These are phyloP conservation scores for Elachura formosa DNA, from an alignment of 2,113 vertebrate genomes.

Conservation along the genomic window DNA sequence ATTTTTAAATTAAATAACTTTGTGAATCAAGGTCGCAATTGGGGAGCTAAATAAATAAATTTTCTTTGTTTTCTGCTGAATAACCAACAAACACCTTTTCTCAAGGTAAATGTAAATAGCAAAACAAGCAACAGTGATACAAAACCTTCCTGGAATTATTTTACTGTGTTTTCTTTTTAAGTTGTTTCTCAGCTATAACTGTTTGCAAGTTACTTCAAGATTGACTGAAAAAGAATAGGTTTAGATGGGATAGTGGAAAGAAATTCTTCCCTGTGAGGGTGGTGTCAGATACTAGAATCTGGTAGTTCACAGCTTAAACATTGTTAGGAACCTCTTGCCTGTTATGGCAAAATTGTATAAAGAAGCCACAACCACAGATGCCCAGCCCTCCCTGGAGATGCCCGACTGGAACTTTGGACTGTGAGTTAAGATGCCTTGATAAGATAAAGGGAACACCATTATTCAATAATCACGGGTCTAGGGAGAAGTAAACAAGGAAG, in stretches of 20 bases:
- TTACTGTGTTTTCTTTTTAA: not conserved
- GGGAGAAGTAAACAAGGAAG: not conserved
- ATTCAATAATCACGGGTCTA: not conserved
- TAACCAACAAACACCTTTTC: not conserved
- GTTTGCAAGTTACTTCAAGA: not conserved
- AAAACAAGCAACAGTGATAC: not conserved
- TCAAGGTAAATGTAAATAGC: not conserved
- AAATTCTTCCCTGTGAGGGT: not conserved
- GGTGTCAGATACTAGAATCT: not conserved
- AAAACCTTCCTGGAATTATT: not conserved
- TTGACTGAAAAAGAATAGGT: not conserved
- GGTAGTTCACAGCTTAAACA: not conserved
- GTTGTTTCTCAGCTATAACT: not conserved
- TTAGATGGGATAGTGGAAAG: not conserved
- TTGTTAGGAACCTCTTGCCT: not conserved
- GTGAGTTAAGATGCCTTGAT: not conserved
- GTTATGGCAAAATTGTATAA: not conserved
- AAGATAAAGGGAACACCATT: not conserved
- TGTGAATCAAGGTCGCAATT: not conserved
- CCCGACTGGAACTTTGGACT: not conserved
- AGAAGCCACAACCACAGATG: not conserved
- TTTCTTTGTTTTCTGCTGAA: not conserved
- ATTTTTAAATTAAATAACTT: not conserved
- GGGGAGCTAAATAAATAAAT: not conserved
- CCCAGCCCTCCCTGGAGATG: not conserved